Percentiles rank a stretch among this genome's conserved stretches.
phyloP scores from a whole-genome alignment of 2,888 invertebrate species.

The Cantharis rufa region DNA sequence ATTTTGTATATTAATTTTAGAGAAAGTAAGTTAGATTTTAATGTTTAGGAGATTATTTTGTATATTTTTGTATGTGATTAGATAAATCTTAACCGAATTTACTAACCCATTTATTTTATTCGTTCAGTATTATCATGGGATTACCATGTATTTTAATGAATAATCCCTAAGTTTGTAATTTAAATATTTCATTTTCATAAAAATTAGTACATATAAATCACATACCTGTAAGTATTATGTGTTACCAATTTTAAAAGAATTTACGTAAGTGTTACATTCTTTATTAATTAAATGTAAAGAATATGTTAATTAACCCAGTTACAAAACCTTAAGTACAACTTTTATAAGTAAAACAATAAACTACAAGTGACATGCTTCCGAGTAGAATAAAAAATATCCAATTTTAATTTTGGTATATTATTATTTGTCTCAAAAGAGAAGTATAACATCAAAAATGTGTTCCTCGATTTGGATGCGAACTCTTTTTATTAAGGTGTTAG shows the following conservation, averaged over 20 bases:
- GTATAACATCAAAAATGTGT: no score
- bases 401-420: no score
- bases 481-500: no score
- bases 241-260: background rate
- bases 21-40: background rate
- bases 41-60: background rate
- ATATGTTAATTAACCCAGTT: background rate
- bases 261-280: background rate
- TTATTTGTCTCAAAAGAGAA: no score
- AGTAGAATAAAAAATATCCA: no score
- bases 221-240: no score
- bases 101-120: background rate
- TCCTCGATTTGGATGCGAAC: no score
- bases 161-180: background rate
- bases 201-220: background rate
- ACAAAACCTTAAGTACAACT: background rate
- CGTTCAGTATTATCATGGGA: background rate
- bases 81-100: background rate
- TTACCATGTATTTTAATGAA: background rate
- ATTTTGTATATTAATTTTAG: background rate
- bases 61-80: background rate
- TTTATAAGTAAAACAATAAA: background rate
- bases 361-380: background rate
- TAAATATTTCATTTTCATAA: background rate
- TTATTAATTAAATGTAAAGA: background rate